These are phyloP conservation scores for Polylopha cassiicola DNA, from an alignment of 2,888 invertebrate species.

Conservation along the genomic window DNA sequence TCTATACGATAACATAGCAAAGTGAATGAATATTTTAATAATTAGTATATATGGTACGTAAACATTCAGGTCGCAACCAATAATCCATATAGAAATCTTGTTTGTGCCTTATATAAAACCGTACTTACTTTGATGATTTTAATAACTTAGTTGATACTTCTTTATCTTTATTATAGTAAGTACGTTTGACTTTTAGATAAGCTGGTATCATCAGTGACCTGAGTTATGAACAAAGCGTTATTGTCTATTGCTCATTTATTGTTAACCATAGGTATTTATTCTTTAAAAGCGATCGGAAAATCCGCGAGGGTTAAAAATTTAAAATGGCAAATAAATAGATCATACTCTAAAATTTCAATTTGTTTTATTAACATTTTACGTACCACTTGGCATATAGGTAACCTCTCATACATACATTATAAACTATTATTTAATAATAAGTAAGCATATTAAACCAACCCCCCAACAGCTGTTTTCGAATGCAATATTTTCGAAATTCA, in stretches of 20 bases:
- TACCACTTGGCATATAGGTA: too few species aligned
- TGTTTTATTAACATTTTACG: too few species aligned
- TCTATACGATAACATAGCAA: too few species aligned
- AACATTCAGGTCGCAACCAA: too few species aligned
- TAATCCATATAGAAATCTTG: too few species aligned
- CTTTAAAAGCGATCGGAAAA: constrained; percentile 29
- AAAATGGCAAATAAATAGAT: constrained; percentile 28
- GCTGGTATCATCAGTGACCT: constrained; percentile 24
- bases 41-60: too few species aligned
- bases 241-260: constrained; percentile 38
- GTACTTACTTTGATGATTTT: too few species aligned
- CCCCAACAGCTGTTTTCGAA: constrained; percentile 64
- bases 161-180: constrained; percentile 4
- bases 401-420: neutral
- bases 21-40: too few species aligned
- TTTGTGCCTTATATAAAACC: too few species aligned
- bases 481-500: constrained; percentile 82
- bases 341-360: constrained; percentile 22
- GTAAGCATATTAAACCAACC: constrained; percentile 64
- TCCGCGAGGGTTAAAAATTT: constrained; percentile 32
- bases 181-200: constrained; percentile 15
- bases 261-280: constrained; percentile 27
- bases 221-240: constrained; percentile 30
- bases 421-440: constrained; percentile 41
- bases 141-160: too few species aligned